These are phyloP conservation scores for Torymus texanus DNA, from an alignment of 2,888 invertebrate genomes.

Conservation along the genomic window DNA sequence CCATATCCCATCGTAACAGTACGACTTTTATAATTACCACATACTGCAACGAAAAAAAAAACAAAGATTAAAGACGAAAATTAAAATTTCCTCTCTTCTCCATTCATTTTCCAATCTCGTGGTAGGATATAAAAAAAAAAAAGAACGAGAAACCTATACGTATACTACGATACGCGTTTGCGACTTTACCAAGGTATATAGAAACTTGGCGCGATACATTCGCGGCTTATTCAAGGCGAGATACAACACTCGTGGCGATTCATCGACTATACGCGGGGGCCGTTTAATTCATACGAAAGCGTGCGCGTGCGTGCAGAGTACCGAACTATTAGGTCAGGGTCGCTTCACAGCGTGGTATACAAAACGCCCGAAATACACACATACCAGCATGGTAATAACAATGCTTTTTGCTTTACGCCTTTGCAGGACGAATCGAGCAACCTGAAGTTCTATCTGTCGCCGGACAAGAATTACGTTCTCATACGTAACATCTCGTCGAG, in stretches of 20 bases:
- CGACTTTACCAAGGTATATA: neutral
- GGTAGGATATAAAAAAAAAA: too few relatives aligned
- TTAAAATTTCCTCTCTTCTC: too few relatives aligned
- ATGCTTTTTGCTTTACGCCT: neutral
- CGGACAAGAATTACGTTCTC: conserved; percentile 48
- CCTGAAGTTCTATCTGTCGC: conserved; percentile 37
- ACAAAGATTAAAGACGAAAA: neutral
- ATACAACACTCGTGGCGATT: conserved; percentile 2
- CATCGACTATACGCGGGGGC: conserved; percentile 34
- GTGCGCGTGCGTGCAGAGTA: neutral
- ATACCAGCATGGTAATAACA: neutral
- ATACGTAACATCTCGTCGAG: conserved; percentile 36
- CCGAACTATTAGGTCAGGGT: conserved; percentile 30
- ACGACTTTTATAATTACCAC: too few relatives aligned
- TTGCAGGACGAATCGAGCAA: conserved; percentile 23
- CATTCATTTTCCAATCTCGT: too few relatives aligned
- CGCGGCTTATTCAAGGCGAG: conserved; percentile 6
- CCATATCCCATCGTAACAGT: too few relatives aligned
- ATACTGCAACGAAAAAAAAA: neutral
- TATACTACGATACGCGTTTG: too few relatives aligned
- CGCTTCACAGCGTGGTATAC: too few relatives aligned
- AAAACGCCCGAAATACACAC: neutral
- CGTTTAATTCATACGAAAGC: conserved; percentile 19
- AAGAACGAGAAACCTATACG: too few relatives aligned
- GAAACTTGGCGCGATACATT: conserved; percentile 13